phyloP scores from a whole-genome alignment of 2,888 invertebrate genomes.

The Abscondita cerata region DNA sequence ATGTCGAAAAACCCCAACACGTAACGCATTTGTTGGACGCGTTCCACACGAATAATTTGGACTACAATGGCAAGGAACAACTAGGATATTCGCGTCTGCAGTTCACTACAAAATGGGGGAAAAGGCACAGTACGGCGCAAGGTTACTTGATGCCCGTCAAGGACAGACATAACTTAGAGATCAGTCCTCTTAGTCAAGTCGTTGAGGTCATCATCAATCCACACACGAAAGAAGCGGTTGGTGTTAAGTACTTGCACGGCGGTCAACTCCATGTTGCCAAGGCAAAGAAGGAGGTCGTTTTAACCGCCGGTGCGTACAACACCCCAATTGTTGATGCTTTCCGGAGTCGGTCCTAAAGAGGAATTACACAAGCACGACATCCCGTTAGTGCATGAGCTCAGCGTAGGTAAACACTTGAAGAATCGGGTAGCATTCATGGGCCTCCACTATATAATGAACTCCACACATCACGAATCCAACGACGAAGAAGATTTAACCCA shows the following conservation, averaged over 20 bases:
- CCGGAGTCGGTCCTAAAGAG: constrained; percentile 68
- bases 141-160: constrained; percentile 70
- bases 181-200: constrained; percentile 71
- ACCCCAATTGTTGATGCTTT: constrained; percentile 75
- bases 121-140: constrained; percentile 71
- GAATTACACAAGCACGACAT: constrained; percentile 62
- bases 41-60: constrained; percentile 12
- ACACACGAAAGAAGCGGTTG: constrained; percentile 64
- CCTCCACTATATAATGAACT: neutral
- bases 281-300: constrained; percentile 75
- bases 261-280: constrained; percentile 60
- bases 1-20: constrained; percentile 52
- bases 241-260: constrained; percentile 71
- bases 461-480: neutral
- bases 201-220: constrained; percentile 70
- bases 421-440: constrained; percentile 69
- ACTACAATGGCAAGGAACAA: constrained; percentile 21
- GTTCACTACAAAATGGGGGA: constrained; percentile 15
- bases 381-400: constrained; percentile 60
- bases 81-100: constrained; percentile 20
- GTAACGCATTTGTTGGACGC: constrained; percentile 58
- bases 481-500: neutral
- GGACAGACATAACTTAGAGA: constrained; percentile 68
- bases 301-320: constrained; percentile 80
- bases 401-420: constrained; percentile 63